These are phyloP conservation scores for Acyrthosiphon pisum DNA, from an alignment of 1,140 invertebrate genomes.

Conservation along the genomic window DNA sequence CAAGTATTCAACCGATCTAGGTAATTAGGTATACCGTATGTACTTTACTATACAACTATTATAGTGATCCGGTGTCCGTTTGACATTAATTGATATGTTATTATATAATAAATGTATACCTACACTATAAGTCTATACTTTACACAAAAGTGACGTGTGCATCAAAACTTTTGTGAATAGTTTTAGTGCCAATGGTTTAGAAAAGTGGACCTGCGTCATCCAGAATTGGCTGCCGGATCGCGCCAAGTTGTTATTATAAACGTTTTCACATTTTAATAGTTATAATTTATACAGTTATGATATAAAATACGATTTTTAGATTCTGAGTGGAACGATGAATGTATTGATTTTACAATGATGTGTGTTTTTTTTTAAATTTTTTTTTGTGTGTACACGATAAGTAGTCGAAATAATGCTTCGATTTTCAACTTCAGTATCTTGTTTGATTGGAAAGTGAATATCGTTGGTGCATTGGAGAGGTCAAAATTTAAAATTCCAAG, in stretches of 20 bases:
- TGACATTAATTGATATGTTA: neutral
- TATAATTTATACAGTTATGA: conserved; percentile 11
- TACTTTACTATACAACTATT: neutral
- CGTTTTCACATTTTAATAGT: neutral
- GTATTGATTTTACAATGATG: no score
- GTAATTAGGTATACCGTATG: neutral
- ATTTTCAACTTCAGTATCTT: no score
- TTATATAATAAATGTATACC: neutral
- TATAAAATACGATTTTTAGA: neutral
- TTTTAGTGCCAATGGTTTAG: neutral
- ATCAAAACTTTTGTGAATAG: neutral
- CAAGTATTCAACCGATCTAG: neutral
- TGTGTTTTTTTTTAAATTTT: no score
- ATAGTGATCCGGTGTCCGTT: neutral
- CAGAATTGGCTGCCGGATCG: neutral
- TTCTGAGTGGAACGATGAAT: no score
- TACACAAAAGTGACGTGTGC: neutral
- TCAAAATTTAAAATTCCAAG: no score
- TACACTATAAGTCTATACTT: neutral
- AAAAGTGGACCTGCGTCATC: neutral
- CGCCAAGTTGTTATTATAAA: neutral
- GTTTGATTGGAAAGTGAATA: no score
- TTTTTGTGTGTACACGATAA: no score
- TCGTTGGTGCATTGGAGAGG: no score
- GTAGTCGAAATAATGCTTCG: no score